Evolutionary conservation across 2,888 invertebrate genomes (phyloP), one percentile per base, ranked within the genome.

Genomic region (Pedicia rivosa): DNA sequence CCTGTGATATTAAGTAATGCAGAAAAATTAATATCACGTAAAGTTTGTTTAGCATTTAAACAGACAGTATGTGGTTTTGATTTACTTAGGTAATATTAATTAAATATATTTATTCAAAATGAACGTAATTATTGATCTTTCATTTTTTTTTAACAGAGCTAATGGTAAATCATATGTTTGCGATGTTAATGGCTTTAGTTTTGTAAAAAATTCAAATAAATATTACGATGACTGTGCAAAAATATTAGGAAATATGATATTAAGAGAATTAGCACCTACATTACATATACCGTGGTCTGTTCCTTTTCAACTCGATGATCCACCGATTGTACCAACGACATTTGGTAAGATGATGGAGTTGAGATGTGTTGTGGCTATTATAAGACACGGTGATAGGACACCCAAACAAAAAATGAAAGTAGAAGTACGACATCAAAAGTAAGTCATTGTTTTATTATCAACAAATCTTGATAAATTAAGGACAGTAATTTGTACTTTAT

Each of bases 391-490:
- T 0, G 98, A 99, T 61, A 68, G 98, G 46, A 99, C 98, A 10
- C 98, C 98, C 0, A 99, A 99, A 58, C 98, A 99, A 65, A 99
- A 99, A 66, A 98, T 99, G 97, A 99, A 99, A 63, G 95, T 97
- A 46, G 95, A 95, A 70, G 95, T 95, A 10, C 71, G 92, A 36
- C 92, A 95, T 70, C 84, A 82, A 3, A 88, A 90, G 84, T n/a
- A n/a, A n/a, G n/a, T n/a, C n/a, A n/a, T n/a, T 87, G 61, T 59
- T 66, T n/a, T n/a, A n/a, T n/a, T 56, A 41, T 30, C 10, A 26
- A 32, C 12, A 6, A 31, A 13, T 40, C 13, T 15, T 6, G 14
- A 22, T n/a, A n/a, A n/a, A n/a, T n/a, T n/a, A n/a, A n/a, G n/a
- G n/a, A n/a, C n/a, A n/a, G n/a, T n/a, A n/a, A n/a, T n/a, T n/a